phyloP scores from a whole-genome alignment of 1,140 invertebrate species.

The Calephelis nemesis region DNA sequence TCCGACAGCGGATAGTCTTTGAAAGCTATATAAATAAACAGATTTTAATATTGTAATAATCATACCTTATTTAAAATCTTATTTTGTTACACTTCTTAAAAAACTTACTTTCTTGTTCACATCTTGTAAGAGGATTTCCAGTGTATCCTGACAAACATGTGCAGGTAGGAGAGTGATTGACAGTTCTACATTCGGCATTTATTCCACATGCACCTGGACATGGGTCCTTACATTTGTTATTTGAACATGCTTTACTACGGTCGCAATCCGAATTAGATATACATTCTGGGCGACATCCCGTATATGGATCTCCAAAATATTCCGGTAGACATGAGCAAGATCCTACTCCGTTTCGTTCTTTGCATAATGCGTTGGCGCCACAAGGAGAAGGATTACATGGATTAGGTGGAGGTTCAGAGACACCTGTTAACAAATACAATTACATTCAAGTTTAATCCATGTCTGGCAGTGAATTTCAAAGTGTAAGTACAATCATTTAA shows the following conservation, averaged over 20 bases:
- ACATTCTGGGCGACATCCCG: constrained; percentile 91
- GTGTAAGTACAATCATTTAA: constrained; percentile 8
- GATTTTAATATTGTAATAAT: constrained; percentile 6
- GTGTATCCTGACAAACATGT: constrained; percentile 85
- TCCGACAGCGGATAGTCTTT: constrained; percentile 60
- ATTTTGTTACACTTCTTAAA: constrained; percentile 14
- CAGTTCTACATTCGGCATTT: constrained; percentile 88
- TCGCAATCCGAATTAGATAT: constrained; percentile 91
- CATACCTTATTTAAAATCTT: background rate
- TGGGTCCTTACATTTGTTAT: constrained; percentile 90
- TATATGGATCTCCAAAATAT: constrained; percentile 92
- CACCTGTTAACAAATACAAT: constrained; percentile 42
- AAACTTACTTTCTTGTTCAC: constrained; percentile 60
- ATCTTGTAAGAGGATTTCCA: constrained; percentile 83
- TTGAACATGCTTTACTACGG: constrained; percentile 87
- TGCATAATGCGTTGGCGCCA: constrained; percentile 91
- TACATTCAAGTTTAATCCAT: constrained; percentile 5
- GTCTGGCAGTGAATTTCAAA: background rate
- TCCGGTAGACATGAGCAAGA: constrained; percentile 89
- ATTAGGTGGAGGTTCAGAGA: constrained; percentile 64
- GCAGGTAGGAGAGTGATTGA: constrained; percentile 89
- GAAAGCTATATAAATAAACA: constrained; percentile 41
- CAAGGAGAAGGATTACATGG: constrained; percentile 91
- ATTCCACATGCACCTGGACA: constrained; percentile 89
- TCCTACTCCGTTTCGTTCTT: constrained; percentile 89